Percentiles rank a stretch among this genome's conserved stretches.
Evolutionary conservation across 2,888 invertebrate species (phyloP).

Genomic region (Morpho achilles): DNA sequence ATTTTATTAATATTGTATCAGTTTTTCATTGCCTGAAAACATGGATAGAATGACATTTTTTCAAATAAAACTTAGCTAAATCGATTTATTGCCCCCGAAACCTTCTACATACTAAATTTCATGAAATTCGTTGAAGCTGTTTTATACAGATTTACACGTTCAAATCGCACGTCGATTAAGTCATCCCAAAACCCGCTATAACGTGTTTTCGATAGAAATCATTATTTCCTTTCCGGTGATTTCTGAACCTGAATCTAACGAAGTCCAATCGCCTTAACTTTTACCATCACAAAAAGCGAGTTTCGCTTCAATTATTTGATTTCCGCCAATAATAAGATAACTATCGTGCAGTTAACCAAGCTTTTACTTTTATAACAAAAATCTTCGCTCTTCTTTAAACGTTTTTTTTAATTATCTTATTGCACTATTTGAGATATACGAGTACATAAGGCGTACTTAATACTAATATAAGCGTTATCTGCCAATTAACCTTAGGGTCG

Average conservation of each 20-base stretch:
- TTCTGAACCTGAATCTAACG: constrained; percentile 10
- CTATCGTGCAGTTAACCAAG: constrained; percentile 3
- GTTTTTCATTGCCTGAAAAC: too few relatives aligned
- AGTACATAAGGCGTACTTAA: too few relatives aligned
- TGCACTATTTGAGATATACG: too few relatives aligned
- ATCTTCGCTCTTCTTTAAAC: neutral
- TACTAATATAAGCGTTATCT: too few relatives aligned
- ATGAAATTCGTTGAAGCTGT: too few relatives aligned
- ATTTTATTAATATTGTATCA: too few relatives aligned
- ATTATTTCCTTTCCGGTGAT: constrained; percentile 23
- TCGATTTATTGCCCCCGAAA: too few relatives aligned
- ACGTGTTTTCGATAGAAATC: constrained; percentile 7
- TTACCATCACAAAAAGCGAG: constrained; percentile 19
- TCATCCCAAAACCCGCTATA: constrained; percentile 7
- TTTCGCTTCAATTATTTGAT: constrained; percentile 18
- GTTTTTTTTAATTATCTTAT: too few relatives aligned
- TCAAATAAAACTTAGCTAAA: too few relatives aligned
- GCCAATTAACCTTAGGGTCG: too few relatives aligned
- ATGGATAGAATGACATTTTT: too few relatives aligned
- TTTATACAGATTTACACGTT: neutral
- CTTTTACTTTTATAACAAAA: neutral
- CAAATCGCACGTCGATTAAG: constrained; percentile 7
- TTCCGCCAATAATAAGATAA: constrained; percentile 12
- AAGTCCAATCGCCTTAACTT: constrained; percentile 12
- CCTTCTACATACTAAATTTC: too few relatives aligned